A percentile compares a stretch with the other conserved stretches of the same genome.
Evolutionary conservation across 2,113 vertebrate species (phyloP).

Genomic region (Bambusicola thoracicus): DNA sequence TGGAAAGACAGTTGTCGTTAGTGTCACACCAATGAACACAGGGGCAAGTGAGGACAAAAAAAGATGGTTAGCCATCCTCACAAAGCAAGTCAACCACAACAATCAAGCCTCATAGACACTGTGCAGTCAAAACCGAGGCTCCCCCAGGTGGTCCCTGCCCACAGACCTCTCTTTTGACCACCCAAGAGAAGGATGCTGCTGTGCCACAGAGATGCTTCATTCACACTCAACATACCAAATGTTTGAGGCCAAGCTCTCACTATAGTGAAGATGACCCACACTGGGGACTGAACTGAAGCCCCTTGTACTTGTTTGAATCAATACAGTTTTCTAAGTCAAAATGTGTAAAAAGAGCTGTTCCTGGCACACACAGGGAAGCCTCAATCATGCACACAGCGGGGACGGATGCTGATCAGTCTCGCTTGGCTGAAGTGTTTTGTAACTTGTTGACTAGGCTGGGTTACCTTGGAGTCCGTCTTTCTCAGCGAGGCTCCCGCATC

Average conservation of each 20-base stretch:
- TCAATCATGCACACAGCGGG: not conserved
- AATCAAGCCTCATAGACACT: not conserved
- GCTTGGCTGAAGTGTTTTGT: not conserved
- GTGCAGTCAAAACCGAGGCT: not conserved
- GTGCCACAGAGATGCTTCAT: not conserved
- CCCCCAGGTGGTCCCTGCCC: not conserved
- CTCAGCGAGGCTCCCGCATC: conserved; percentile 90
- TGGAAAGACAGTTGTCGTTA: not conserved
- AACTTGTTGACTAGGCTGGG: not conserved
- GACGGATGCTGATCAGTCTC: not conserved
- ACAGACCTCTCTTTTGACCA: conserved; percentile 9
- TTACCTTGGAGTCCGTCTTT: conserved; percentile 92
- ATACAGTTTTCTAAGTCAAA: conserved; percentile 24
- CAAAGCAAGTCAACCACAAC: conserved; percentile 10
- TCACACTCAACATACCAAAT: not conserved
- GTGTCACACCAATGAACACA: not conserved
- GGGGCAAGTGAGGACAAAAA: not conserved
- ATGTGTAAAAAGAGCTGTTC: not conserved
- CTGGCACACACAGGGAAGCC: not conserved
- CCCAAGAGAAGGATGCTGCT: not conserved
- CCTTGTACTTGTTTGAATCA: conserved; percentile 28
- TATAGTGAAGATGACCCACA: not conserved
- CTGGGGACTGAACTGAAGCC: not conserved
- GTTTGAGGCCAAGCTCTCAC: not conserved
- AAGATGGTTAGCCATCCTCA: not conserved